Conservation (phyloP, 2,113 vertebrate genomes). For the Phocoena sinus region DNA sequence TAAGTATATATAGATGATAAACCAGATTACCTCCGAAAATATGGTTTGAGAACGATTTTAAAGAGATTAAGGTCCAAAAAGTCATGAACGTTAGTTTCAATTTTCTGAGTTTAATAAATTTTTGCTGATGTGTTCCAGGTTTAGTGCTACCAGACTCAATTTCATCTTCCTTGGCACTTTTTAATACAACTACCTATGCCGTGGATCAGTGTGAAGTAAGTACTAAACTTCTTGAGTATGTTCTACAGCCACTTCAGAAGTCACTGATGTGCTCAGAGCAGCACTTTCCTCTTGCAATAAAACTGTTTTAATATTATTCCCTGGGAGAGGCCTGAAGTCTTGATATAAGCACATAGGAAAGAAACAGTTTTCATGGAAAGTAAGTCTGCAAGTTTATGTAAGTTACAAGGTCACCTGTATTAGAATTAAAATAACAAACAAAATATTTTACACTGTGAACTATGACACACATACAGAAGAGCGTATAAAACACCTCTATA, state of each 20-base stretch:
- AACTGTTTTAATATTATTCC: neutral
- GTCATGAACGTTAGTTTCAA: neutral
- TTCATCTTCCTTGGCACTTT: neutral
- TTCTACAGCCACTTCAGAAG: neutral
- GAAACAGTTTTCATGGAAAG: neutral
- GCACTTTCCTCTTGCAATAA: neutral
- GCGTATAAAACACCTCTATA: too few relatives aligned
- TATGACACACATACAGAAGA: neutral
- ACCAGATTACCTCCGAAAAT: neutral
- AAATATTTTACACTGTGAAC: neutral
- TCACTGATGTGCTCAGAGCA: neutral
- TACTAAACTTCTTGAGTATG: neutral
- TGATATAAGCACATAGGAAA: neutral
- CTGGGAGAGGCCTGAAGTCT: neutral
- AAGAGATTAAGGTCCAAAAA: neutral
- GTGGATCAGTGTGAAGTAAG: neutral
- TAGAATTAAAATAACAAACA: neutral
- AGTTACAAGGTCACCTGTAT: neutral
- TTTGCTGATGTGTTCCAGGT: neutral
- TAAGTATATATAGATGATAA: neutral
- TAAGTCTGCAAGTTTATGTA: neutral
- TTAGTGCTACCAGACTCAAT: neutral
- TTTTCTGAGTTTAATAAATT: neutral
- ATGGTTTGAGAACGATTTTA: neutral
- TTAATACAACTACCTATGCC: accelerated